Evolutionary conservation across 1,140 invertebrate species (phyloP).

Genomic region (Drosophila ficusphila): DNA sequence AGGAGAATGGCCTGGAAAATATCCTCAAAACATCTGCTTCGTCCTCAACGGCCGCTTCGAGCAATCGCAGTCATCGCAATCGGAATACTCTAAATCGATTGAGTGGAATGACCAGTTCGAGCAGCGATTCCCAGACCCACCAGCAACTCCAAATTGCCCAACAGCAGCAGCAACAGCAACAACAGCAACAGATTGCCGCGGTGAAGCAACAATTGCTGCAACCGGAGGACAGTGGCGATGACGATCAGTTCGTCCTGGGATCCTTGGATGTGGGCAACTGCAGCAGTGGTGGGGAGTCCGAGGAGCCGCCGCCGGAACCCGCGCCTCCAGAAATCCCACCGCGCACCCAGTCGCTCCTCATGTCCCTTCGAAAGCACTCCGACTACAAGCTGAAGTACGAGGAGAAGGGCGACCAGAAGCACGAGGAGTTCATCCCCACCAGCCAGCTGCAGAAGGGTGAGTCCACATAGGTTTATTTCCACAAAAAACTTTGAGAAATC

Average conservation of each 20-base stretch:
- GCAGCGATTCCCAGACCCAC: conserved; percentile 80
- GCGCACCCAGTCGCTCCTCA: conserved; percentile 87
- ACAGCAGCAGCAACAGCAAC: conserved; percentile 41
- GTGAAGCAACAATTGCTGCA: conserved; percentile 12
- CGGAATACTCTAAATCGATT: conserved; percentile 71
- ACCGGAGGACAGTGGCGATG: conserved; percentile 16
- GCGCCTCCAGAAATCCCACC: conserved; percentile 89
- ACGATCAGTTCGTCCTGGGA: conserved; percentile 6
- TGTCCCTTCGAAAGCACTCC: conserved; percentile 83
- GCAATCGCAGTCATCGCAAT: conserved; percentile 56
- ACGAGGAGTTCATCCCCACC: conserved; percentile 84
- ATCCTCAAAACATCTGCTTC: conserved; percentile 60
- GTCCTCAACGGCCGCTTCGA: conserved; percentile 67
- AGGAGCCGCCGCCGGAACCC: conserved; percentile 89
- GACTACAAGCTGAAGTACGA: conserved; percentile 83
- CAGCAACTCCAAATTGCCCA: conserved; percentile 2
- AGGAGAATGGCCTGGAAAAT: conserved; percentile 32
- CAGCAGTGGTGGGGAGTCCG: conserved; percentile 78
- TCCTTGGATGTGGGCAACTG: conserved; percentile 5
- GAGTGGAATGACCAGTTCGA: conserved; percentile 86
- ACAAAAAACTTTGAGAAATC: no score
- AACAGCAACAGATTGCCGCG: conserved; percentile 18
- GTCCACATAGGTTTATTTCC: no score
- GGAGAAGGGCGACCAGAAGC: conserved; percentile 84
- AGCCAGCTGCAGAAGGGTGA: conserved; percentile 81